A percentile compares a stretch with the other conserved stretches of the same genome.
These are phyloP conservation scores for Odontocerum albicorne DNA, from an alignment of 2,888 invertebrate species.

Conservation along the genomic window DNA sequence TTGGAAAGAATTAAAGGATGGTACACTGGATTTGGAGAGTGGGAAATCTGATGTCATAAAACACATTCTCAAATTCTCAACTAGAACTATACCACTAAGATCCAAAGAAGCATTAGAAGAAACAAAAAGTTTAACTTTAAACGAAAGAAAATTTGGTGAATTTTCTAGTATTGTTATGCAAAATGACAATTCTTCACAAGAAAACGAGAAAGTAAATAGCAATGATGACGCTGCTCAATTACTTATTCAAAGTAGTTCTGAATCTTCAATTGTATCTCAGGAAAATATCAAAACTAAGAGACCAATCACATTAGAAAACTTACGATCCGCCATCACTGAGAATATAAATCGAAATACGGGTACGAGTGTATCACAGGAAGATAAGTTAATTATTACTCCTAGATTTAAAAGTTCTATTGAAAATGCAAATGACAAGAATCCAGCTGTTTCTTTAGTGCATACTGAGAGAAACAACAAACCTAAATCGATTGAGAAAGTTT, in stretches of 20 bases:
- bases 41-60: conserved; percentile 51
- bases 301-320: conserved; percentile 5
- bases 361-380: neutral
- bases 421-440: conserved; percentile 5
- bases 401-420: conserved; percentile 38
- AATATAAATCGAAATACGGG: neutral
- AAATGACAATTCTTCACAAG: conserved; percentile 37
- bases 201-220: neutral
- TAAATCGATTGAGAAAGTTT: too few relatives aligned
- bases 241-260: neutral
- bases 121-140: conserved; percentile 38
- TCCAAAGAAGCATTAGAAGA: conserved; percentile 43
- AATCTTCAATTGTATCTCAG: conserved; percentile 1
- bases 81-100: conserved; percentile 56
- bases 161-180: conserved; percentile 51
- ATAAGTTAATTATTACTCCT: conserved; percentile 37
- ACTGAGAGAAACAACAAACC: too few relatives aligned
- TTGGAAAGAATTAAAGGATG: conserved; percentile 66
- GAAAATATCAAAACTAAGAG: neutral
- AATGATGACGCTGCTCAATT: neutral
- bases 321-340: conserved; percentile 9
- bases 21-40: conserved; percentile 48
- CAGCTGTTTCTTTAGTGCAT: too few relatives aligned
- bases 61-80: conserved; percentile 68
- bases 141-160: conserved; percentile 40